These are phyloP conservation scores for Ctenosaura bakeri DNA, from an alignment of 2,797 vertebrate species.

Conservation along the genomic window DNA sequence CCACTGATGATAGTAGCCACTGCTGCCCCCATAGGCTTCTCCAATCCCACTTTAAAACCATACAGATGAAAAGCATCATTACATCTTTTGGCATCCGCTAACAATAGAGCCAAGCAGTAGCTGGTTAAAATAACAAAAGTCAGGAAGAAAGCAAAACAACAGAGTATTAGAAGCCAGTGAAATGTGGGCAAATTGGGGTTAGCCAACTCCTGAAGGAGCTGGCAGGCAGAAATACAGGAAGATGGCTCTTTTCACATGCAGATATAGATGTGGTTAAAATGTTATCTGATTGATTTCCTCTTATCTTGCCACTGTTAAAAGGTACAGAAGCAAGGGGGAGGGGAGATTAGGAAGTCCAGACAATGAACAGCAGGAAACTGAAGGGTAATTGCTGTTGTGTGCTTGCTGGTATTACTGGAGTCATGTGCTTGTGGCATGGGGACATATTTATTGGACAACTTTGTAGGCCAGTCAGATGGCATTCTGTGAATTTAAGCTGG, in stretches of 20 bases:
- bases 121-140: background rate
- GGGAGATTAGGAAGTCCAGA: too few relatives aligned
- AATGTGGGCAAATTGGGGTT: background rate
- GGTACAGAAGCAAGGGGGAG: background rate
- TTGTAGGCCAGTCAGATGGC: background rate
- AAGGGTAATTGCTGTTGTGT: too few relatives aligned
- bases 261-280: background rate
- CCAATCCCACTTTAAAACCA: too few relatives aligned
- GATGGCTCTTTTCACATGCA: background rate
- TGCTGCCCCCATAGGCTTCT: too few relatives aligned
- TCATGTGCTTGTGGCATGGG: background rate
- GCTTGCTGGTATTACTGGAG: background rate
- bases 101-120: too few relatives aligned
- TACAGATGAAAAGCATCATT: too few relatives aligned
- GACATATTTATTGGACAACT: background rate
- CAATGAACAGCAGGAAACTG: background rate
- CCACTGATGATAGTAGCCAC: too few relatives aligned
- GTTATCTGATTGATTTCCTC: background rate
- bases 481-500: slow-evolving; percentile 2
- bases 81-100: too few relatives aligned
- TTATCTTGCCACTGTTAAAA: background rate
- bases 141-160: background rate
- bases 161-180: background rate
- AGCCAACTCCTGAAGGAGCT: background rate
- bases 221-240: background rate